Percentiles rank a stretch among this genome's conserved stretches.
These are phyloP conservation scores for Drosophila neoperkinsi DNA, from an alignment of 2,888 invertebrate genomes.

Conservation along the genomic window DNA sequence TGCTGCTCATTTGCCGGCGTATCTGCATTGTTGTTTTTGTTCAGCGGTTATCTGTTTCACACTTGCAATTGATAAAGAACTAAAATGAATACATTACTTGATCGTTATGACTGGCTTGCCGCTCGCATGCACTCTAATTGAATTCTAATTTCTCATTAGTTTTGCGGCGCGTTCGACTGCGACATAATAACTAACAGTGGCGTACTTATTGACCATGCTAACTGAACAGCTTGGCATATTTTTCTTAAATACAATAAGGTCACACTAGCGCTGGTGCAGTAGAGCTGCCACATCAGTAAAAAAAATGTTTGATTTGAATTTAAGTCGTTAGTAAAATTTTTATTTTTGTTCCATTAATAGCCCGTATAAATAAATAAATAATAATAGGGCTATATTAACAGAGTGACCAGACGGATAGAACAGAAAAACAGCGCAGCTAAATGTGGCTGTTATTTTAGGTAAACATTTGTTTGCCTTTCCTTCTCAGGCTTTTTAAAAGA, in stretches of 20 bases:
- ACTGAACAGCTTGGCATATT: conserved; percentile 18
- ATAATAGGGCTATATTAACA: neutral
- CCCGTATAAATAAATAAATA: conserved; percentile 23
- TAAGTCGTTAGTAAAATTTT: neutral
- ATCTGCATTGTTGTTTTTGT: conserved; percentile 35
- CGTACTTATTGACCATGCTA: neutral
- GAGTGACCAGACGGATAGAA: neutral
- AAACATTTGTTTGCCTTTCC: neutral
- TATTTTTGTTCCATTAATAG: conserved; percentile 3
- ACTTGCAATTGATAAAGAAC: conserved; percentile 9
- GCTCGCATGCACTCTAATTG: conserved; percentile 14
- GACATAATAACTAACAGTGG: neutral
- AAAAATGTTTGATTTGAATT: conserved; percentile 1
- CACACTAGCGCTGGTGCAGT: neutral
- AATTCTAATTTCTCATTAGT: conserved; percentile 8
- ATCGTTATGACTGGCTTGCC: neutral
- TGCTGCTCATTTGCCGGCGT: conserved; percentile 43
- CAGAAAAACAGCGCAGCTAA: neutral
- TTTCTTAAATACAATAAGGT: neutral
- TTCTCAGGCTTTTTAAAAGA: neutral
- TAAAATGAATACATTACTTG: conserved; percentile 29
- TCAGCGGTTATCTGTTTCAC: conserved; percentile 1
- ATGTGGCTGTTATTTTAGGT: neutral
- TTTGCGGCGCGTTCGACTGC: neutral
- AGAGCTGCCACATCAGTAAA: conserved; percentile 37